phyloP scores from a whole-genome alignment of 2,113 vertebrate genomes.

The rabbit (Oryctolagus cuniculus) region mOryCun1.1 NC_091434.1:27742001-27742500 shows the following conservation, averaged over 20 bases:
- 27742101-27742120: neutral
- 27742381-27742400: neutral
- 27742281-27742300: neutral
- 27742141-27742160: neutral
- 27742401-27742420: neutral
- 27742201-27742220: neutral
- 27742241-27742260: neutral
- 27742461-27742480: fast-evolving
- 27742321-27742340: neutral
- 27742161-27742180: neutral
- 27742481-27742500: neutral
- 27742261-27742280: neutral
- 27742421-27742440: neutral
- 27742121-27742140: neutral
- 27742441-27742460: neutral
- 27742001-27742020: no score
- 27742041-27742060: no score
- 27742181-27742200: neutral
- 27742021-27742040: no score
- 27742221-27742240: neutral
- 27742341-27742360: neutral
- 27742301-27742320: neutral
- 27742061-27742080: no score
- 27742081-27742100: neutral
- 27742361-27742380: neutral